Conservation (phyloP, 1,140 invertebrate genomes). For the Hylaeus anthracinus region DNA sequence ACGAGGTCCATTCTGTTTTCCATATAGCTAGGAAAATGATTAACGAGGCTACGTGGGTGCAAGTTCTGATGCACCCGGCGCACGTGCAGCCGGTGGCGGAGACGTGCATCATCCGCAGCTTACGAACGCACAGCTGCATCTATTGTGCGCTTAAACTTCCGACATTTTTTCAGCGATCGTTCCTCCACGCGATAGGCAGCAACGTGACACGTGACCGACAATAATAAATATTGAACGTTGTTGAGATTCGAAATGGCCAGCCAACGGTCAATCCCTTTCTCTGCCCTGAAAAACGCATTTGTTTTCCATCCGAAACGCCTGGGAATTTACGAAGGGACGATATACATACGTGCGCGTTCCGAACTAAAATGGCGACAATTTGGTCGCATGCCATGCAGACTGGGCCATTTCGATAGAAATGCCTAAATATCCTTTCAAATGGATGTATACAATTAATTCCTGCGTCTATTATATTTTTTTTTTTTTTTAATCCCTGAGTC, state of each 20-base stretch:
- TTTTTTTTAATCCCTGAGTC: too few species aligned
- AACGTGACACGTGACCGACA: constrained; percentile 26
- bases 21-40: constrained; percentile 63
- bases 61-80: constrained; percentile 65
- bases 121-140: constrained; percentile 40
- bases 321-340: too few species aligned
- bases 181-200: not conserved
- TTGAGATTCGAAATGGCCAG: not conserved
- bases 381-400: too few species aligned
- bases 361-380: too few species aligned
- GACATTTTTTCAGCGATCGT: constrained; percentile 37
- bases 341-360: too few species aligned
- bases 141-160: constrained; percentile 43
- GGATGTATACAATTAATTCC: too few species aligned
- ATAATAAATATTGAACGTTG: constrained; percentile 36
- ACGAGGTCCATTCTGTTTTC: constrained; percentile 26
- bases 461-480: too few species aligned
- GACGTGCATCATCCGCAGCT: constrained; percentile 47
- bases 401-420: too few species aligned
- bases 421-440: too few species aligned
- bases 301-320: too few species aligned
- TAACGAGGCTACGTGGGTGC: constrained; percentile 63
- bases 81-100: constrained; percentile 29
- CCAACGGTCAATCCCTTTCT: not conserved
- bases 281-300: not conserved